A percentile compares a stretch with the other conserved stretches of the same genome.
phyloP scores from a whole-genome alignment of 2,888 invertebrate genomes.

The Pseudococcus viburni region DNA sequence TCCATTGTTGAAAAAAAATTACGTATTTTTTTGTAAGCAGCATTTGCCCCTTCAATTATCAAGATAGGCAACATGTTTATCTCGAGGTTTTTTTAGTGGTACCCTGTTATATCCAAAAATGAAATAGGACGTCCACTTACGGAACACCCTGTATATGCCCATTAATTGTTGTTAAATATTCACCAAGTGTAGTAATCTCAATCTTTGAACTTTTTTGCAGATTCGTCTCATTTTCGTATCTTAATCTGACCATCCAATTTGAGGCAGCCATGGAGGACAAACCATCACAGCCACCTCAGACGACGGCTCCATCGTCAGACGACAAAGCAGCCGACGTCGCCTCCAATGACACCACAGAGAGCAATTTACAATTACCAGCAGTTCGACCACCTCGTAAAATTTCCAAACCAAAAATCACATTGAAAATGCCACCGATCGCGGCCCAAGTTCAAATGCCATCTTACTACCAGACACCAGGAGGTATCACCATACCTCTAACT shows the following conservation, averaged over 20 bases:
- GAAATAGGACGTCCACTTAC: no score
- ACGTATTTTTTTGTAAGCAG: no score
- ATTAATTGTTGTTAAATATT: neutral
- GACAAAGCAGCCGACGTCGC: neutral
- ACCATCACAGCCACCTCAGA: neutral
- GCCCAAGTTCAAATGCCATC: conserved; percentile 72
- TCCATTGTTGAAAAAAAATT: no score
- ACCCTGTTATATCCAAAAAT: no score
- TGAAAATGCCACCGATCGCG: conserved; percentile 73
- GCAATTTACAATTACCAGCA: neutral
- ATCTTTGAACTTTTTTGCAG: neutral
- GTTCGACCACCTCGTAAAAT: conserved; percentile 70
- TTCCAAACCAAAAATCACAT: conserved; percentile 73
- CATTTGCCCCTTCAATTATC: no score
- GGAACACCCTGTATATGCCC: no score
- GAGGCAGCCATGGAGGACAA: neutral
- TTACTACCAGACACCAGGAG: conserved; percentile 68
- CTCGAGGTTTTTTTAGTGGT: no score
- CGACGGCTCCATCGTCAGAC: neutral
- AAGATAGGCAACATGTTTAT: no score
- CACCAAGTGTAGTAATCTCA: neutral
- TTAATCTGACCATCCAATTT: neutral
- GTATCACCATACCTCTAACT: conserved; percentile 71
- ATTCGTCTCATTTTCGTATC: neutral
- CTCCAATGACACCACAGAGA: neutral